Evolutionary conservation across 2,113 vertebrate genomes (phyloP).

Genomic region (Mohoua ochrocephala): DNA sequence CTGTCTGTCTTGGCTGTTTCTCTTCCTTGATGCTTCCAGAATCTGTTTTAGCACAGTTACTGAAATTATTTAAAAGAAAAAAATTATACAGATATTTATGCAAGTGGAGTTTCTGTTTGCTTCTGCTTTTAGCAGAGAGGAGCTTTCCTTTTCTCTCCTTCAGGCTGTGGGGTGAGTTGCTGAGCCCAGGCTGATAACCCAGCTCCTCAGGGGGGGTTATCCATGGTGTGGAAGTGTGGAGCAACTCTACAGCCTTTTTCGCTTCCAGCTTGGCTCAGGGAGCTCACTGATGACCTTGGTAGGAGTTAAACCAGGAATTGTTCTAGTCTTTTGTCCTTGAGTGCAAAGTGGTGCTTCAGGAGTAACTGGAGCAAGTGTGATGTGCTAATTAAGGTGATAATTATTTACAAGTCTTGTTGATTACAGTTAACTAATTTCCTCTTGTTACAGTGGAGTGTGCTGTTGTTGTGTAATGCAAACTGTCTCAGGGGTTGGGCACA

Average conservation of each 20-base stretch:
- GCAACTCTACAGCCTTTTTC: background rate
- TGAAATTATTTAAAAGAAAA: background rate
- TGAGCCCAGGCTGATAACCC: background rate
- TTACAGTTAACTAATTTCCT: background rate
- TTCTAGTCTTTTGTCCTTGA: background rate
- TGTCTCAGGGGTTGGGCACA: background rate
- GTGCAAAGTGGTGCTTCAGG: background rate
- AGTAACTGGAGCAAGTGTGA: background rate
- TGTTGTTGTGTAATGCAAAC: background rate
- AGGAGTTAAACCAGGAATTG: background rate
- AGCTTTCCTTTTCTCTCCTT: background rate
- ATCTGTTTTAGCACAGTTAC: background rate
- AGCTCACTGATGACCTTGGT: background rate
- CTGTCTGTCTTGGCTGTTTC: background rate
- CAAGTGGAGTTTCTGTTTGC: background rate
- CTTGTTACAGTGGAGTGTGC: background rate
- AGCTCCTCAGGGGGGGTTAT: background rate
- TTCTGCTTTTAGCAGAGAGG: background rate
- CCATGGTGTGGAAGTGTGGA: background rate
- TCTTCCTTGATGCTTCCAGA: background rate
- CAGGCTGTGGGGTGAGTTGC: background rate
- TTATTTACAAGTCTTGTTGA: background rate
- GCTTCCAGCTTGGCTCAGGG: background rate
- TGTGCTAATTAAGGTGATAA: background rate
- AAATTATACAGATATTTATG: background rate